Evolutionary conservation across 1,140 invertebrate species (phyloP).

Genomic region (Eupeodes corollae): DNA sequence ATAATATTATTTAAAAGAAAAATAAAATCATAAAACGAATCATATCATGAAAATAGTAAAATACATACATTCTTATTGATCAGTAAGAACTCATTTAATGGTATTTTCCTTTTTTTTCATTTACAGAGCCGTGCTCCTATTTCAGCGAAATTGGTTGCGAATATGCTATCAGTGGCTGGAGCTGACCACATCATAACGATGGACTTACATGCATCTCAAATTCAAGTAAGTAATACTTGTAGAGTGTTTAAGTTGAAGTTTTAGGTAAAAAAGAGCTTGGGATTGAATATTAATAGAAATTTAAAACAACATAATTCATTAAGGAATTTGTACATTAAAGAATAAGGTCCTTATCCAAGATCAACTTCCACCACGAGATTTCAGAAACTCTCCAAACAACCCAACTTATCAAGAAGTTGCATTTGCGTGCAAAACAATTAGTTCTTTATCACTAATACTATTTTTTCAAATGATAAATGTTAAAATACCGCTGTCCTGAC

Average conservation of each 20-base stretch:
- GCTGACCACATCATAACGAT: conserved; percentile 99
- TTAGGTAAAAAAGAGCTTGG: neutral
- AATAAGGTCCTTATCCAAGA: too few species aligned
- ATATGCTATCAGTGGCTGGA: conserved; percentile 95
- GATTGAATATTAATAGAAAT: neutral
- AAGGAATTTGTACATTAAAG: too few species aligned
- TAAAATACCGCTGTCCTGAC: too few species aligned
- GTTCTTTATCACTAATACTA: too few species aligned
- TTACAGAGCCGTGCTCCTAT: conserved; percentile 91
- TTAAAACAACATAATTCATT: too few species aligned
- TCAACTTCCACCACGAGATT: too few species aligned
- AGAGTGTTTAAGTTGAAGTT: neutral
- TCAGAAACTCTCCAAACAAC: too few species aligned
- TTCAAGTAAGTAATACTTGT: conserved; percentile 50
- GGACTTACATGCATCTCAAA: conserved; percentile 98
- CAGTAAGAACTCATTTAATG: conserved; percentile 3
- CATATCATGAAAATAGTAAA: neutral
- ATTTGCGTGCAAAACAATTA: too few species aligned
- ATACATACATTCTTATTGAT: too few species aligned
- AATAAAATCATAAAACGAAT: neutral
- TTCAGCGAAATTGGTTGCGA: conserved; percentile 95
- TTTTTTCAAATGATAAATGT: too few species aligned
- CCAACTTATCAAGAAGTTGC: too few species aligned
- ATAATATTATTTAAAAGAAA: neutral
- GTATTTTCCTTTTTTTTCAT: conserved; percentile 7